These are phyloP conservation scores for Pygoscelis adeliae DNA, from an alignment of 2,113 vertebrate species.

Conservation along the genomic window DNA sequence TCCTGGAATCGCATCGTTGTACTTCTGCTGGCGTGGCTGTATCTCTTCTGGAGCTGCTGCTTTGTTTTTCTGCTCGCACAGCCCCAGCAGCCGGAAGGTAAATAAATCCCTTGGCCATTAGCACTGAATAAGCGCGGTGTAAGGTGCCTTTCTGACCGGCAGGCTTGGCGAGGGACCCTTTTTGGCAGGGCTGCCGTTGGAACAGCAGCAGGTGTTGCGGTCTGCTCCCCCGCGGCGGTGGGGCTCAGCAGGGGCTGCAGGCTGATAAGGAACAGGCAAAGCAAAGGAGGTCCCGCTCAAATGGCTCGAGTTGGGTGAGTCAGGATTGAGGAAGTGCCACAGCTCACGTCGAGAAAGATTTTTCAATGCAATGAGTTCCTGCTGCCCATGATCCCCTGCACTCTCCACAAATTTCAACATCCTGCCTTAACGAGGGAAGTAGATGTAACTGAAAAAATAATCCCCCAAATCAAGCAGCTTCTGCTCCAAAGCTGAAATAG, in stretches of 20 bases:
- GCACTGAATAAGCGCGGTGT: not conserved
- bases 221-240: rapidly evolving
- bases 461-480: not conserved
- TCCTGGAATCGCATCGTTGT: not conserved
- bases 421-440: not conserved
- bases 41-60: not conserved
- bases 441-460: slow-evolving; percentile 2
- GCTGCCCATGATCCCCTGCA: not conserved
- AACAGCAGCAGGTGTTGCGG: not conserved
- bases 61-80: not conserved
- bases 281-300: not conserved
- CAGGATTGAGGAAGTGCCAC: not conserved
- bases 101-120: not conserved
- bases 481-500: not conserved
- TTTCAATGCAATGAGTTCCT: not conserved
- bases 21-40: not conserved
- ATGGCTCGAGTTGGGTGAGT: rapidly evolving
- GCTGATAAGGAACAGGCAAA: not conserved
- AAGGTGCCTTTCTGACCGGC: not conserved
- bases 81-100: not conserved
- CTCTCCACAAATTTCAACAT: not conserved
- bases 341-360: rapidly evolving
- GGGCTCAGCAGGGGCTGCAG: not conserved
- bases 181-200: not conserved
- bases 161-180: rapidly evolving